Evolutionary conservation across 2,888 invertebrate genomes (phyloP), one percentile per base, ranked within the genome.

Genomic region (Panopea generosa): DNA sequence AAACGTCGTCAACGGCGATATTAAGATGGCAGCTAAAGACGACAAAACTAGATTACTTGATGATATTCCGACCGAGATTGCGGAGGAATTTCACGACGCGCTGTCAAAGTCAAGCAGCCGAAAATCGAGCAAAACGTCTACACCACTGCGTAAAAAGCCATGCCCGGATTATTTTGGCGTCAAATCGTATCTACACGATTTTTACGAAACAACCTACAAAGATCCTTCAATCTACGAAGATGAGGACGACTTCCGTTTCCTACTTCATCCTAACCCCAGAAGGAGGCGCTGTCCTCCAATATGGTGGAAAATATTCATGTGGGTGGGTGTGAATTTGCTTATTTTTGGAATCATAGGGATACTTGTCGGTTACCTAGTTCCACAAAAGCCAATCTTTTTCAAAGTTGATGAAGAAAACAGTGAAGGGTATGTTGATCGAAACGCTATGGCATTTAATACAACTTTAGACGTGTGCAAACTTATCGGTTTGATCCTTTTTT

Each of bases 171-270:
- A 92, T 82, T 93, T 93, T 82, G 94, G 94, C 11, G 93, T 94
- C 22, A 91, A 90, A 67, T 93, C 93, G n/a, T 94, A 94, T 82
- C 89, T 94, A 59, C 93, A 94, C 79, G 89, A 94, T 71, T 94
- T 94, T 87, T 94, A 94, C 86, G 82, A 86, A 43, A 61, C 66
- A 47, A 77, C 86, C 7, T 88, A 84, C 83, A 89, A 90, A 71
- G 90, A 90, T 63, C 91, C 91, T 7, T 77, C 83, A 16, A 81
- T 91, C 24, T 91, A 91, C 77, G 92, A 92, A 65, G 92, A 92
- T 24, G 89, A 89, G 45, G 93, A 93, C 69, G 89, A 89, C 72
- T 91, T 90, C 75, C 90, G 89, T 18, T 93, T 91, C 82, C 87
- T 93, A 67, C 89, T 93, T 50, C 89, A 91, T 71, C 91, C 93